A percentile compares a stretch with the other conserved stretches of the same genome.
phyloP scores from a whole-genome alignment of 1,140 invertebrate species.

The Drosophila bocki region DNA sequence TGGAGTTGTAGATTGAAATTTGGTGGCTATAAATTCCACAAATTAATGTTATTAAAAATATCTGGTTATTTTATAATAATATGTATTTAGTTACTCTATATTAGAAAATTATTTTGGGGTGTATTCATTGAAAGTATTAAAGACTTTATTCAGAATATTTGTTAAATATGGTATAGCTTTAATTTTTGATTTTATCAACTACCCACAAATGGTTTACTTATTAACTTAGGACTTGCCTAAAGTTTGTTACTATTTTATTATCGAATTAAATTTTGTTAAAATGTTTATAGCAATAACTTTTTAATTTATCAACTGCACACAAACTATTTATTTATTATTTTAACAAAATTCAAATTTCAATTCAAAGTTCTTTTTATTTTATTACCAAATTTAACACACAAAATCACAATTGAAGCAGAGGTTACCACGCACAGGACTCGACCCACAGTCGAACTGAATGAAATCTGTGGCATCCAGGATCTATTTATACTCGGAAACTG shows the following conservation, averaged over 20 bases:
- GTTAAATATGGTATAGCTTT: not conserved
- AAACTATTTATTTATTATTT: no score
- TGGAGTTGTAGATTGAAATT: not conserved
- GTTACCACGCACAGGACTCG: constrained; percentile 27
- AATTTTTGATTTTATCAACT: not conserved
- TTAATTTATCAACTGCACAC: no score
- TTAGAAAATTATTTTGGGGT: not conserved
- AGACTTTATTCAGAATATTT: not conserved
- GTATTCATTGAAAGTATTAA: not conserved
- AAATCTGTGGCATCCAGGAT: constrained; percentile 13
- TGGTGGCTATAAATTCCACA: not conserved
- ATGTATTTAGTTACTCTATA: not conserved
- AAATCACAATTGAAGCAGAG: not conserved
- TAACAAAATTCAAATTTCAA: no score
- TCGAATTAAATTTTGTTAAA: no score
- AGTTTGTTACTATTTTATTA: no score
- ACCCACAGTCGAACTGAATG: constrained; percentile 43
- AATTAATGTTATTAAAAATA: not conserved
- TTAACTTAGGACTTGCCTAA: no score
- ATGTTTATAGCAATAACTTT: no score
- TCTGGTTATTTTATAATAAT: no score
- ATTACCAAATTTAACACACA: constrained; percentile 13
- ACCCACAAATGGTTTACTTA: no score
- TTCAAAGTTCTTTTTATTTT: not conserved
- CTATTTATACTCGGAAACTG: constrained; percentile 66